phyloP scores from a whole-genome alignment of 92 coral and sea anemone genomes.

The Muricea muricata region DNA sequence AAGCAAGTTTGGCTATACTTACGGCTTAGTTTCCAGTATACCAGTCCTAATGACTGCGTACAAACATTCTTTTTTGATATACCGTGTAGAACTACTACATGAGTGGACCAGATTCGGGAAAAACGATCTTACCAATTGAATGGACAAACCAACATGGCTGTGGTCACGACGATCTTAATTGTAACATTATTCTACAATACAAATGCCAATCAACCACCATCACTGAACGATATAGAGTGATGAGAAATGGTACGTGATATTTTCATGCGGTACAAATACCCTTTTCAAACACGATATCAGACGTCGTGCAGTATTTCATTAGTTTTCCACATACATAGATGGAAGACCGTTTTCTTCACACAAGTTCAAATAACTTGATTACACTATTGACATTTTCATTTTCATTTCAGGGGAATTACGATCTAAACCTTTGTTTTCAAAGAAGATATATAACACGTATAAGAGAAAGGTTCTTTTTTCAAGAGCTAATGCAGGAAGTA shows the following conservation, averaged over 20 bases:
- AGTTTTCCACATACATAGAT: too few relatives aligned
- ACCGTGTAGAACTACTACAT: conserved; percentile 25
- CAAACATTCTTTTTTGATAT: too few relatives aligned
- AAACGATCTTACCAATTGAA: conserved; percentile 6
- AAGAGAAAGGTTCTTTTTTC: not conserved
- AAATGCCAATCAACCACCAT: conserved; percentile 48
- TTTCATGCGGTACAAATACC: too few relatives aligned
- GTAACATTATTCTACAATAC: conserved; percentile 64
- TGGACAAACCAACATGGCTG: too few relatives aligned
- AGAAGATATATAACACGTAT: not conserved
- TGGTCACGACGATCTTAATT: conserved; percentile 63
- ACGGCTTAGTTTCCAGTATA: too few relatives aligned
- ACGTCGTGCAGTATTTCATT: too few relatives aligned
- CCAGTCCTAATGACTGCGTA: too few relatives aligned
- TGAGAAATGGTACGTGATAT: conserved; percentile 6
- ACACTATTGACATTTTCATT: too few relatives aligned
- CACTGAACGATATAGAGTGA: not conserved
- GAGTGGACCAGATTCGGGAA: not conserved
- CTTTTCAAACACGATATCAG: too few relatives aligned
- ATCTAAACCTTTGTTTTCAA: not conserved
- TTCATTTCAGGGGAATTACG: not conserved
- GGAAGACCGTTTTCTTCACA: too few relatives aligned
- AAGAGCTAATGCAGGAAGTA: not conserved
- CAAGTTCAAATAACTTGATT: too few relatives aligned
- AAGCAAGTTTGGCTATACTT: too few relatives aligned